Conservation (phyloP, 1,140 invertebrate species). For the Conus ventricosus region DNA sequence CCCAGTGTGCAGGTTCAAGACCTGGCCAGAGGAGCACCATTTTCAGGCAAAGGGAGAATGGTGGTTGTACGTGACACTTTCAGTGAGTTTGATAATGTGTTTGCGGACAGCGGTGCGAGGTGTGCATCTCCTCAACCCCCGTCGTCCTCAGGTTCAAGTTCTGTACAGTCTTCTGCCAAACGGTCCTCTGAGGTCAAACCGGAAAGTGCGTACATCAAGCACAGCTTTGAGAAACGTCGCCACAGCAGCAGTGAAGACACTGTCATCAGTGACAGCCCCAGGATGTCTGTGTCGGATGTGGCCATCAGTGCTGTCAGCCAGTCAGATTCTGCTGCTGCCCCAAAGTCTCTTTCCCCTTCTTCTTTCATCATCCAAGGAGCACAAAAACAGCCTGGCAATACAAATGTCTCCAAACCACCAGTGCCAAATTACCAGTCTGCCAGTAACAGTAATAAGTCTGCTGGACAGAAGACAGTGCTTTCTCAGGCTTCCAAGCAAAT, state of each 20-base stretch:
- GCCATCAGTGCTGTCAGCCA: conserved; percentile 3
- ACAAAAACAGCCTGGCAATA: neutral
- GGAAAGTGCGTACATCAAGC: conserved; percentile 17
- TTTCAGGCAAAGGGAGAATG: conserved; percentile 24
- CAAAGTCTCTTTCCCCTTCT: neutral
- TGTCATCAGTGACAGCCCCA: neutral
- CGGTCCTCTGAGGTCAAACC: neutral
- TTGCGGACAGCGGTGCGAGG: neutral
- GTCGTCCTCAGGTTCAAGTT: neutral
- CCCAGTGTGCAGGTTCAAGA: neutral
- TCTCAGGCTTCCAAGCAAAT: neutral
- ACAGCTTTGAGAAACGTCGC: neutral
- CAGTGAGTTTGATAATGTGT: neutral
- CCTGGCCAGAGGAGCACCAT: neutral
- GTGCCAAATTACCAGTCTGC: neutral
- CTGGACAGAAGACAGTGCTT: neutral
- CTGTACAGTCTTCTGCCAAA: conserved; percentile 7
- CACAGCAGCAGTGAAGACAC: neutral
- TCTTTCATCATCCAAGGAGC: neutral
- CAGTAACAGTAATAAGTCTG: neutral
- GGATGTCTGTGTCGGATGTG: conserved; percentile 9
- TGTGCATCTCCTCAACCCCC: neutral
- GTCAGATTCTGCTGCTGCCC: neutral
- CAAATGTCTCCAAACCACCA: conserved; percentile 7
- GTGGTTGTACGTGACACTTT: conserved; percentile 14